These are phyloP conservation scores for Philaethria dido DNA, from an alignment of 2,888 invertebrate genomes.

Conservation along the genomic window DNA sequence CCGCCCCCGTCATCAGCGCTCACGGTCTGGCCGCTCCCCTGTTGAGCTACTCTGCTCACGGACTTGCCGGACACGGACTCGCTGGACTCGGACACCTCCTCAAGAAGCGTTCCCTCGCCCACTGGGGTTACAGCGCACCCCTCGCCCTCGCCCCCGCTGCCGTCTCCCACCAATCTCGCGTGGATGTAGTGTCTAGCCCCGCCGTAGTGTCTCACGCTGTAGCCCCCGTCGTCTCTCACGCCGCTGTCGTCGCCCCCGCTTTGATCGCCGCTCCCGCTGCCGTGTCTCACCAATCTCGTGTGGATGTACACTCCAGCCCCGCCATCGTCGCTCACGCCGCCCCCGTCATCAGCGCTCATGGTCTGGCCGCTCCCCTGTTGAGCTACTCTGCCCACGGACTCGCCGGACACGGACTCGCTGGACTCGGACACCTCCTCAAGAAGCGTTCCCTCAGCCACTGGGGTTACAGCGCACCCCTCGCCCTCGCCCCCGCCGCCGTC, in stretches of 20 bases:
- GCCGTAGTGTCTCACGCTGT: constrained; percentile 49
- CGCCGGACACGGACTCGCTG: constrained; percentile 42
- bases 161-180: constrained; percentile 81
- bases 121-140: constrained; percentile 53
- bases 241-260: constrained; percentile 52
- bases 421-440: constrained; percentile 50
- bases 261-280: constrained; percentile 48
- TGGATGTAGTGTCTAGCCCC: constrained; percentile 57
- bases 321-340: constrained; percentile 46
- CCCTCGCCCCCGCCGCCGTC: constrained; percentile 71
- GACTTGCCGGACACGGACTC: constrained; percentile 52
- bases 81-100: constrained; percentile 49
- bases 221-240: constrained; percentile 52
- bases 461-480: constrained; percentile 55
- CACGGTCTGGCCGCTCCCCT: constrained; percentile 44
- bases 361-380: constrained; percentile 33
- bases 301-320: constrained; percentile 60
- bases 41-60: constrained; percentile 51
- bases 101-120: constrained; percentile 52
- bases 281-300: constrained; percentile 68
- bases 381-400: constrained; percentile 35
- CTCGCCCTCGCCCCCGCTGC: constrained; percentile 67
- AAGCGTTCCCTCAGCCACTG: constrained; percentile 52
- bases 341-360: constrained; percentile 46
- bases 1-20: constrained; percentile 52